phyloP scores from a whole-genome alignment of 2,888 invertebrate genomes.

The Drosophila silvestris region DNA sequence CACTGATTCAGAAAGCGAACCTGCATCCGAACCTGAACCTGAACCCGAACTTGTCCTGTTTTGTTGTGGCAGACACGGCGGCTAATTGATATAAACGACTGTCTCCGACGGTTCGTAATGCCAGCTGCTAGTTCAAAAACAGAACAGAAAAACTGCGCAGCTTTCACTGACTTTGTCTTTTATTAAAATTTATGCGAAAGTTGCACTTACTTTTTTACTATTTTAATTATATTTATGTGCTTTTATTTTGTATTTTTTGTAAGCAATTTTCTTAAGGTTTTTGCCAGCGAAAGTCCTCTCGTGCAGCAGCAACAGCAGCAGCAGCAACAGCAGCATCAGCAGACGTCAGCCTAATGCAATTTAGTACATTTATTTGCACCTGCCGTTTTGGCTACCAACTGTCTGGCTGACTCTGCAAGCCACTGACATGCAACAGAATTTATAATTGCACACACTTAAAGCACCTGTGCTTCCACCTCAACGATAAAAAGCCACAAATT shows the following conservation, averaged over 20 bases:
- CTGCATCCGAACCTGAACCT: background rate
- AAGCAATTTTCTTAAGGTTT: conserved; percentile 23
- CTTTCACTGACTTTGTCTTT: conserved; percentile 59
- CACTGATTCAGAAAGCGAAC: conserved; percentile 18
- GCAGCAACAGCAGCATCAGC: background rate
- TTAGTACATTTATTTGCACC: conserved; percentile 66
- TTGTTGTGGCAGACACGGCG: conserved; percentile 50
- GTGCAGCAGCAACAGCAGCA: background rate
- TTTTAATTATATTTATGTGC: conserved; percentile 19
- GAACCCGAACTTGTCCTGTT: conserved; percentile 46
- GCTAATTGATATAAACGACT: conserved; percentile 80
- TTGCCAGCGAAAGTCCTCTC: conserved; percentile 22
- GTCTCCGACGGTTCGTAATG: conserved; percentile 63
- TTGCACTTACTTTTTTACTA: conserved; percentile 36
- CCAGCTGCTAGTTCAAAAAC: conserved; percentile 11
- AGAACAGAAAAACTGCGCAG: conserved; percentile 39
- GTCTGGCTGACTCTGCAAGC: conserved; percentile 32
- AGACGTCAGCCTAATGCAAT: conserved; percentile 59
- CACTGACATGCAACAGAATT: conserved; percentile 75
- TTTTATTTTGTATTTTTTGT: background rate
- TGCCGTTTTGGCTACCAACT: conserved; percentile 33
- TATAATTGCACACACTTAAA: conserved; percentile 57
- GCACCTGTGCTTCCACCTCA: conserved; percentile 26
- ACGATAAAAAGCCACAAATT: conserved; percentile 54
- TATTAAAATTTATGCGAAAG: conserved; percentile 74